Percentiles rank a stretch among this genome's conserved stretches.
Evolutionary conservation across 2,113 vertebrate species (phyloP).

Genomic region (Eptesicus fuscus): DNA sequence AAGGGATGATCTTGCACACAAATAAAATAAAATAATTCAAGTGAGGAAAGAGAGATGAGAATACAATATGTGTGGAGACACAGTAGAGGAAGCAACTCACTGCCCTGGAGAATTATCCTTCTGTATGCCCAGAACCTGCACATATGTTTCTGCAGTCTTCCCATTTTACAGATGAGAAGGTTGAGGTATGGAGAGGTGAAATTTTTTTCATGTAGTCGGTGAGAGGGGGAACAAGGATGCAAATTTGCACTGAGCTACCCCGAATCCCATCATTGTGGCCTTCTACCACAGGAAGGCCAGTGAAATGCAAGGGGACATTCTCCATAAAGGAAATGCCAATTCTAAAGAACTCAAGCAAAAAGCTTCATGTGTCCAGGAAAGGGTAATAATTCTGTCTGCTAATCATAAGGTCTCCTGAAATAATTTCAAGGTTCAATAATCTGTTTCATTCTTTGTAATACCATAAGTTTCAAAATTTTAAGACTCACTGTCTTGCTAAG

Average conservation of each 20-base stretch:
- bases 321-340: neutral
- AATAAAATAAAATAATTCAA: neutral
- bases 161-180: neutral
- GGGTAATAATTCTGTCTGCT: neutral
- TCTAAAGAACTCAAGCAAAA: neutral
- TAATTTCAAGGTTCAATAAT: neutral
- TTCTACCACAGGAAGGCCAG: neutral
- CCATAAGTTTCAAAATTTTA: neutral
- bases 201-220: too few relatives aligned
- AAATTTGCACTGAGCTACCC: neutral
- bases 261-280: too few relatives aligned
- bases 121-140: accelerated
- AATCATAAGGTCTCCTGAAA: neutral
- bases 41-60: neutral
- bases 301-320: neutral
- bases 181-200: neutral
- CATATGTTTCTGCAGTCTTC: too few relatives aligned
- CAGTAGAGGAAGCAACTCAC: neutral
- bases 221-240: accelerated
- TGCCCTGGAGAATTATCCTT: neutral
- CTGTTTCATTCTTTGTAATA: neutral
- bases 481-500: neutral
- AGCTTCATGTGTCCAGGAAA: neutral
- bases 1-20: neutral
- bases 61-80: neutral